phyloP scores from a whole-genome alignment of 2,797 vertebrate species.

The Tenualosa thibaudeaui region DNA sequence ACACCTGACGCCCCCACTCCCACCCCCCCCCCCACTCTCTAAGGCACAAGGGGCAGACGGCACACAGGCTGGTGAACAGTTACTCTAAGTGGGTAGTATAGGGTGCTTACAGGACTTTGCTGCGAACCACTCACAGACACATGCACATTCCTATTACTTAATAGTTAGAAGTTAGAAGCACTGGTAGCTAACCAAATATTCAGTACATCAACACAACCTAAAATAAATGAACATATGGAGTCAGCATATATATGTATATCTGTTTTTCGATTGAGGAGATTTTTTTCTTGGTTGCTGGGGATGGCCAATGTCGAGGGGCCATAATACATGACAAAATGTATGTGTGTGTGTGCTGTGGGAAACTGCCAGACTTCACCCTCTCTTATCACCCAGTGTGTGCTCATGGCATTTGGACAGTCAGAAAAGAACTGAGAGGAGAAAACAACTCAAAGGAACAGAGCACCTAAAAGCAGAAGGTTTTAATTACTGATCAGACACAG shows the following conservation, averaged over 20 bases:
- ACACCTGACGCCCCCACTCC: not conserved
- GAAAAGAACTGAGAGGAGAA: not conserved
- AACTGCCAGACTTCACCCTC: conserved; percentile 47
- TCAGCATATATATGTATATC: too few species aligned
- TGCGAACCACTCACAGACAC: not conserved
- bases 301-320: not conserved
- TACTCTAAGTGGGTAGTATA: not conserved
- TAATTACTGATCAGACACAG: not conserved
- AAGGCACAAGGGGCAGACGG: conserved; percentile 11
- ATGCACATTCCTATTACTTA: not conserved
- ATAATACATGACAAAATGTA: too few species aligned
- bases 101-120: not conserved
- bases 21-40: conserved; percentile 8
- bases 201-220: not conserved
- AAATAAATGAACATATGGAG: not conserved
- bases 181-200: not conserved
- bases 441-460: not conserved
- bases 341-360: conserved; percentile 38
- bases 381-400: conserved; percentile 45
- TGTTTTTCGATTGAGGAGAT: too few species aligned
- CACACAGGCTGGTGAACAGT: not conserved
- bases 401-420: conserved; percentile 32
- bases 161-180: not conserved
- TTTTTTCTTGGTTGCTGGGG: not conserved
- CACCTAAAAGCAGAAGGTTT: not conserved